A percentile compares a stretch with the other conserved stretches of the same genome.
Evolutionary conservation across 2,888 invertebrate genomes (phyloP).

Genomic region (Drosophila tanythrix): DNA sequence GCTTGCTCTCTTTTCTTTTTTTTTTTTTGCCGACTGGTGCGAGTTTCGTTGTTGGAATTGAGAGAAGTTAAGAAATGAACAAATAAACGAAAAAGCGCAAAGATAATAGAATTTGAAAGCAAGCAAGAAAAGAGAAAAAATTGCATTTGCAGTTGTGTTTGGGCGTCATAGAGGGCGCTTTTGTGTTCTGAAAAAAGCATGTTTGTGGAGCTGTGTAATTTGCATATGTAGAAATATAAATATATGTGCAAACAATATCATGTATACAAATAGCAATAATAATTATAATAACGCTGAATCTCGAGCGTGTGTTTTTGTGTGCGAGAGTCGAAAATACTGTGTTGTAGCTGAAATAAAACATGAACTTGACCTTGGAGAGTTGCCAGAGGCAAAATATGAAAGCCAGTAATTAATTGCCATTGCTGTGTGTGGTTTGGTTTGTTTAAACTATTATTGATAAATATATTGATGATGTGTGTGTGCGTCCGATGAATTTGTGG

Average conservation of each 20-base stretch:
- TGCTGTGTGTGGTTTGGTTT: constrained; percentile 23
- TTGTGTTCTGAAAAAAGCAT: constrained; percentile 31
- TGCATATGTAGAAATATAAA: constrained; percentile 34
- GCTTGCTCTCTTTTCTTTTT: constrained; percentile 28
- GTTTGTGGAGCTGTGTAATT: constrained; percentile 38
- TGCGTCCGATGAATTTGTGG: neutral
- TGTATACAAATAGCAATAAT: constrained; percentile 31
- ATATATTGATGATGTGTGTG: neutral
- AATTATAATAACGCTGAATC: constrained; percentile 31
- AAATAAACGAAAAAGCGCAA: constrained; percentile 32
- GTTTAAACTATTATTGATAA: constrained; percentile 8
- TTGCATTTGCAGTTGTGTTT: constrained; percentile 58
- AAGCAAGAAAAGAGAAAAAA: constrained; percentile 35
- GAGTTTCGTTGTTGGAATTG: constrained; percentile 43
- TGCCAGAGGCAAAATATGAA: constrained; percentile 54
- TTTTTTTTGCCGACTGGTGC: constrained; percentile 10
- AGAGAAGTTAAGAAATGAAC: constrained; percentile 61
- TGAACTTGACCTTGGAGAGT: constrained; percentile 77
- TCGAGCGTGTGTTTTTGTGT: constrained; percentile 22
- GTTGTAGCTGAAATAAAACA: constrained; percentile 52
- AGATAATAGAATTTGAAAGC: constrained; percentile 52
- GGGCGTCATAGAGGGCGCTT: constrained; percentile 50
- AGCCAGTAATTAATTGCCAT: constrained; percentile 51
- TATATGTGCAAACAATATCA: constrained; percentile 17
- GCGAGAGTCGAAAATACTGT: constrained; percentile 29